These are phyloP conservation scores for Apostichopus parvimensis DNA, from an alignment of 35 echinoderm and acorn worm species.

Conservation along the genomic window DNA sequence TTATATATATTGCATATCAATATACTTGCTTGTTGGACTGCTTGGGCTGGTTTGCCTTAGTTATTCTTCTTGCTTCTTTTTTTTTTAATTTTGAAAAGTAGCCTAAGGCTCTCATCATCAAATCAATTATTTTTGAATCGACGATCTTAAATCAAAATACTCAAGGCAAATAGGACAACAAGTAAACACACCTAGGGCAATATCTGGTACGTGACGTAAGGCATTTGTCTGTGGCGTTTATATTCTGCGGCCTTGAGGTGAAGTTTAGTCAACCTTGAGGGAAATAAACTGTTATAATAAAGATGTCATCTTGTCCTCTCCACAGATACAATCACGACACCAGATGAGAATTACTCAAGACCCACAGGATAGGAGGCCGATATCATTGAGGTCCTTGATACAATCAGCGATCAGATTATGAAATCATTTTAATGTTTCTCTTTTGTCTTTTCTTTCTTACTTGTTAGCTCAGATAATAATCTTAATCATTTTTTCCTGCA, in stretches of 20 bases:
- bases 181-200: not conserved
- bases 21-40: too few species aligned
- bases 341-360: not conserved
- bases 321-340: not conserved
- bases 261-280: not conserved
- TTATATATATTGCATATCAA: too few species aligned
- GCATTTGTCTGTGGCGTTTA: not conserved
- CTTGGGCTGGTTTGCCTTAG: too few species aligned
- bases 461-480: too few species aligned
- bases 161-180: not conserved
- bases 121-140: constrained; percentile 19
- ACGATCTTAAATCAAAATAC: not conserved
- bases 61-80: not conserved
- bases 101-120: not conserved
- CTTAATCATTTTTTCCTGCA: too few species aligned
- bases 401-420: too few species aligned
- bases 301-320: not conserved
- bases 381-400: too few species aligned
- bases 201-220: not conserved
- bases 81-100: not conserved
- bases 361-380: not conserved
- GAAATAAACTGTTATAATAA: not conserved
- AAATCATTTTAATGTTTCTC: too few species aligned
- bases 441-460: too few species aligned
- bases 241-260: not conserved